These are phyloP conservation scores for Phodopus roborovskii DNA, from an alignment of 2,113 vertebrate species.

Conservation along the genomic window DNA sequence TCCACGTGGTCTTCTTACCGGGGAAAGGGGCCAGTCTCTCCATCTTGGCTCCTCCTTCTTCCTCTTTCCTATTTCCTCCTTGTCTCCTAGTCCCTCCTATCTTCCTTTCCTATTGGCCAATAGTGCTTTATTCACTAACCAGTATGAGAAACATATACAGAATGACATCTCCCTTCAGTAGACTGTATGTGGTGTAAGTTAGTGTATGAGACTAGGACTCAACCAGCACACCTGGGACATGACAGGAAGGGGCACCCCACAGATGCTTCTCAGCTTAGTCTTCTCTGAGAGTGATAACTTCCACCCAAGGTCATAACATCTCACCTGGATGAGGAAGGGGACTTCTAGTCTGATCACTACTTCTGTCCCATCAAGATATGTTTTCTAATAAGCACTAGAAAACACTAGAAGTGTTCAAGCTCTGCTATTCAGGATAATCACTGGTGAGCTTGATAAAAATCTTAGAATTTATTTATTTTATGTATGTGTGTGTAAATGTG, in stretches of 20 bases:
- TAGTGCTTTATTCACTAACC: too few relatives aligned
- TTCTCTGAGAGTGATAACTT: background rate
- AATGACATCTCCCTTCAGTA: too few relatives aligned
- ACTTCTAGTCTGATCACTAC: background rate
- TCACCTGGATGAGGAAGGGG: background rate
- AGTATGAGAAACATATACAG: too few relatives aligned
- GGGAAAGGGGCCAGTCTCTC: too few relatives aligned
- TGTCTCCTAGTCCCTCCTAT: too few relatives aligned
- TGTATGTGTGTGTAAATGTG: background rate
- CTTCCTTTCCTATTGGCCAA: too few relatives aligned
- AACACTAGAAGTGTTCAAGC: background rate
- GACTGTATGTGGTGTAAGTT: background rate
- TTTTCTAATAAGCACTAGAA: background rate
- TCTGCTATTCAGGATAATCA: background rate
- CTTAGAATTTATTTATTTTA: background rate
- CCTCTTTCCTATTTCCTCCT: too few relatives aligned
- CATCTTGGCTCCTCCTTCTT: too few relatives aligned
- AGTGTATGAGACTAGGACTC: background rate
- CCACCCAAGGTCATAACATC: background rate
- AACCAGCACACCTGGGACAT: rapidly evolving
- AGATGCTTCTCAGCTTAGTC: background rate
- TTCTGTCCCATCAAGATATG: background rate
- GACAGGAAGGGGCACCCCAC: background rate
- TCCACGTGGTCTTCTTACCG: too few relatives aligned
- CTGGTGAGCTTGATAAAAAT: background rate